These are phyloP conservation scores for Microplitis manilae DNA, from an alignment of 2,888 invertebrate species.

Conservation along the genomic window DNA sequence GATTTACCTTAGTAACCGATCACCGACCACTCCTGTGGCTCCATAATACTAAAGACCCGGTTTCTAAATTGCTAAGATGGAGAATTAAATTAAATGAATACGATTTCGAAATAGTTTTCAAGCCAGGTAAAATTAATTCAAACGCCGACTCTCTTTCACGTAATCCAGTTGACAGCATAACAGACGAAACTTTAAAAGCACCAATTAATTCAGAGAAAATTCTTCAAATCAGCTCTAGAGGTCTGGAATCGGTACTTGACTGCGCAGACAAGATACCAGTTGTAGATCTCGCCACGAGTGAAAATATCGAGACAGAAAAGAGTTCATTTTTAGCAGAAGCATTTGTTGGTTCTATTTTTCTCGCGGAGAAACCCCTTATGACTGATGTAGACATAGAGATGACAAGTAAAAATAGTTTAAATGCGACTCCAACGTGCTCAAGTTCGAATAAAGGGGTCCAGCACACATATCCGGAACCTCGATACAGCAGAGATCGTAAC, in stretches of 20 bases:
- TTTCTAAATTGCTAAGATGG: constrained; percentile 3
- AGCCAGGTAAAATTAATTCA: neutral
- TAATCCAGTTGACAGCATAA: neutral
- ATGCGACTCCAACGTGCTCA: neutral
- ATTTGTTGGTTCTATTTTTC: neutral
- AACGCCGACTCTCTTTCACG: neutral
- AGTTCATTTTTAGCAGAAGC: neutral
- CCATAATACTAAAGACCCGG: constrained; percentile 26
- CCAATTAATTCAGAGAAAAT: neutral
- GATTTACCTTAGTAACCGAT: constrained; percentile 38
- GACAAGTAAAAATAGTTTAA: too few relatives aligned
- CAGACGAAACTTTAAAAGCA: neutral
- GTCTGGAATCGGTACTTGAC: neutral
- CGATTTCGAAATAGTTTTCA: neutral
- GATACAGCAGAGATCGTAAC: neutral
- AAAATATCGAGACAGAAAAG: neutral
- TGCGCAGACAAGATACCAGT: constrained; percentile 1
- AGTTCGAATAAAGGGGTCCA: neutral
- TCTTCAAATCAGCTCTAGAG: neutral
- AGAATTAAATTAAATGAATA: too few relatives aligned
- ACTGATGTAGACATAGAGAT: too few relatives aligned
- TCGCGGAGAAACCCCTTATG: neutral
- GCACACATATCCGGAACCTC: too few relatives aligned
- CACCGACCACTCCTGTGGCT: constrained; percentile 39
- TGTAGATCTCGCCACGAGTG: neutral